Percentiles rank a stretch among this genome's conserved stretches.
phyloP scores from a whole-genome alignment of 2,888 invertebrate species.

The Lasioglossum pauxillum region DNA sequence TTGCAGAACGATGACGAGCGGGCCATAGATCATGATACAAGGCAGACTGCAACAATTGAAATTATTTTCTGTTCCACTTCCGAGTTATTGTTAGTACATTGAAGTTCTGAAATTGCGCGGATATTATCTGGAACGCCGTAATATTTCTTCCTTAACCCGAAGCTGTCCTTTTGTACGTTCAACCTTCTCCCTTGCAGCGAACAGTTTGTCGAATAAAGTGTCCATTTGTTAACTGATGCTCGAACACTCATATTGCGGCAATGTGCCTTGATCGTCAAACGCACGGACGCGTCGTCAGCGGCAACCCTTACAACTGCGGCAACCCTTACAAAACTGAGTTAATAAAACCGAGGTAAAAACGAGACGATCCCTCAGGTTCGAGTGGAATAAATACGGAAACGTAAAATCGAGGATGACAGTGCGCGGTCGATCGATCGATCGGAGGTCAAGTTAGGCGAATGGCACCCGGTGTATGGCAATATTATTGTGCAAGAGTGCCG shows the following conservation, averaged over 20 bases:
- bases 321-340: too few relatives aligned
- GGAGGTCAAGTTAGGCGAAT: neutral
- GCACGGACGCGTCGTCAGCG: too few relatives aligned
- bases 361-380: neutral
- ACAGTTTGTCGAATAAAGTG: neutral
- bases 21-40: conserved; percentile 3
- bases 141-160: neutral
- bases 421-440: neutral
- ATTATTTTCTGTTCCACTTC: conserved; percentile 10
- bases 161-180: neutral
- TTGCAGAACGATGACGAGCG: conserved; percentile 1
- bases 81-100: neutral
- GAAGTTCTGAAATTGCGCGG: neutral
- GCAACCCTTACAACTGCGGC: too few relatives aligned
- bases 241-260: too few relatives aligned
- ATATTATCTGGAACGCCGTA: neutral
- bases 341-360: neutral
- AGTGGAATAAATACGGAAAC: neutral
- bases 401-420: neutral
- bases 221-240: neutral
- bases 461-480: neutral
- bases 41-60: neutral
- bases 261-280: too few relatives aligned
- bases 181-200: neutral
- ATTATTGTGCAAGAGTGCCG: neutral